phyloP scores from a whole-genome alignment of 2,113 vertebrate genomes.

The Urocitellus parryii region DNA sequence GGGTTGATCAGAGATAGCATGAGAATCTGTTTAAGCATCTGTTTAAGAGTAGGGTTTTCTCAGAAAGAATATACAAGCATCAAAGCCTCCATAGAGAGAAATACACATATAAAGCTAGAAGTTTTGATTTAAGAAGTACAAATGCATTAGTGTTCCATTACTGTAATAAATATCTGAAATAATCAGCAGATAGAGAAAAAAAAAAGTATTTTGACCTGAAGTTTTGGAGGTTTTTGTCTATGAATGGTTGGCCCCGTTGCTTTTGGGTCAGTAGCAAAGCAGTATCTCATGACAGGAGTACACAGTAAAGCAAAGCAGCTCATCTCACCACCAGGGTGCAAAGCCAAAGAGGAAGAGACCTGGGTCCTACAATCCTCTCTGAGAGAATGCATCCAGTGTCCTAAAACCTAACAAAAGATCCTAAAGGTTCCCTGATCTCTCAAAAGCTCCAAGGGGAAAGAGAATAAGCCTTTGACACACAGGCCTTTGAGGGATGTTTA shows the following conservation, averaged over 20 bases:
- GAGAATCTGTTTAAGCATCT: neutral
- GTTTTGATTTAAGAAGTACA: neutral
- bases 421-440: neutral
- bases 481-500: neutral
- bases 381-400: no score
- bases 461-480: neutral
- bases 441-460: neutral
- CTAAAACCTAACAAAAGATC: rapidly evolving
- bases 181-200: neutral
- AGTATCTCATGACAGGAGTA: neutral
- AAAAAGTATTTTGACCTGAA: neutral
- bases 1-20: neutral
- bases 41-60: neutral
- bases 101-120: neutral
- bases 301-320: neutral
- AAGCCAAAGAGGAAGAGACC: no score
- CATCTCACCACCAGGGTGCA: neutral
- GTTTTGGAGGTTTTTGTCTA: neutral
- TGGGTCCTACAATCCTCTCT: neutral
- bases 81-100: neutral
- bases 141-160: neutral
- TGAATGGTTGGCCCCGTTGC: neutral
- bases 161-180: neutral
- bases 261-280: neutral
- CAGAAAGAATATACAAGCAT: neutral